phyloP scores from a whole-genome alignment of 1,140 invertebrate genomes.

The Mya arenaria region DNA sequence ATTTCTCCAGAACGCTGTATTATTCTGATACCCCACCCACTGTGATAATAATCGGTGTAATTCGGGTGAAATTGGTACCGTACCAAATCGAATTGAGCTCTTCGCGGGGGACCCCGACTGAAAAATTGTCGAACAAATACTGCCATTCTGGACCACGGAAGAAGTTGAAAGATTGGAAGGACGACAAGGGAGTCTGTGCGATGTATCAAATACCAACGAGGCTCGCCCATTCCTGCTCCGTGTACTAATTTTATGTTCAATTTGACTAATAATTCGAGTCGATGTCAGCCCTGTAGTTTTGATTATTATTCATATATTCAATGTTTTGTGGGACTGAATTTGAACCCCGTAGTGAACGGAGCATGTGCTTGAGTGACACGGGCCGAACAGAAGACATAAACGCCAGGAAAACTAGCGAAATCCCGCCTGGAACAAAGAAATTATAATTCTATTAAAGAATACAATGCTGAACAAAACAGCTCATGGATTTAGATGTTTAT shows the following conservation, averaged over 20 bases:
- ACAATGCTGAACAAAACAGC: conserved; percentile 17
- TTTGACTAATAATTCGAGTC: conserved; percentile 56
- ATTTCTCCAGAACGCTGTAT: conserved; percentile 41
- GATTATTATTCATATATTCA: conserved; percentile 53
- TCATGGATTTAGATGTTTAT: conserved; percentile 1
- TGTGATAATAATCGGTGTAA: conserved; percentile 47
- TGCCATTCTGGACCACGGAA: conserved; percentile 35
- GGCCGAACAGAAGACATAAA: conserved; percentile 12
- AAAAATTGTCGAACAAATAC: conserved; percentile 49
- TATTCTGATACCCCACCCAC: conserved; percentile 56
- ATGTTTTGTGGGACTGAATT: conserved; percentile 13
- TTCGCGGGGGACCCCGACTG: conserved; percentile 24
- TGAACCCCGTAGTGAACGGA: conserved; percentile 46
- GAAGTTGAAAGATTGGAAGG: conserved; percentile 11
- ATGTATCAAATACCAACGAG: conserved; percentile 35
- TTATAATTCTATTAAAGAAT: conserved; percentile 31
- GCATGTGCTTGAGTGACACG: conserved; percentile 48
- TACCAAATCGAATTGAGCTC: conserved; percentile 47
- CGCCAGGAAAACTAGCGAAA: conserved; percentile 10
- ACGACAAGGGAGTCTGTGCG: conserved; percentile 12
- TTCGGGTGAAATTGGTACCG: conserved; percentile 45
- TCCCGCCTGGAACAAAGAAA: conserved; percentile 16
- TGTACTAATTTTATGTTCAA: conserved; percentile 55
- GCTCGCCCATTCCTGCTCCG: conserved; percentile 26
- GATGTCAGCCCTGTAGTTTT: not conserved